Base-by-base conservation (phyloP, 1,140 invertebrate species). In the Drosophila tropicalis region DNA sequence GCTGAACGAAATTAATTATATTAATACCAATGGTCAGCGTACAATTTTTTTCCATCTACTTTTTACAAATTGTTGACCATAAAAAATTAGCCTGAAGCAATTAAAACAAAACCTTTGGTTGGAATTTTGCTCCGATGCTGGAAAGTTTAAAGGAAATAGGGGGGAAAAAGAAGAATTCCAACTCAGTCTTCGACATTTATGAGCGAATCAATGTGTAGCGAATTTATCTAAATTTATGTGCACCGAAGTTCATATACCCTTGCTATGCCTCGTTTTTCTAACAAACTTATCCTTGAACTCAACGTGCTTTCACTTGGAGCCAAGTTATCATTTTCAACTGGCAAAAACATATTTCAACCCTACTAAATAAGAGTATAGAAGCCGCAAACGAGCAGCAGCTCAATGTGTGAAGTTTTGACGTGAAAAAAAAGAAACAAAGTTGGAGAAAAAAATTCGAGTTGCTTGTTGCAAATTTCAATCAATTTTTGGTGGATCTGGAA, bases 381-480 rank as follows among this genome's bases (percentile, higher is more conserved):
- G 56, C 82, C 79, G 72, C 82, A 83, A 79, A 68, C 76, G 62
- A 77, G 74, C 17, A 51, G 74, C 17, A 34, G 57, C 57, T 72
- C 65, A 62, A 66, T 62, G 63, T 65, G 51, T 34, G 34, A 80
- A 89, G 80, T 80, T 72, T 89, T 83, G 71, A 83, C 56, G 76
- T 72, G 29, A 6, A 60, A 60, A 69, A 58, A 44, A 25, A 62
- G 64, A 40, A 69, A 6, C 6, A 15, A 69, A 39, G 39, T 13
- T 39, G 12, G 10, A 12, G 63, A 81, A 51, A 64, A 83, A 83
- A 71, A 56, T 75, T 76, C 55, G 76, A 82, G 70, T 69, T 72
- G 75, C 83, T 76, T 89, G 77, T 72, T 89, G 85, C 72, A 79
- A 81, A 89, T 90, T 89, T 81, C 84, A 89, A 89, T 89, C 84